phyloP scores from a whole-genome alignment of 2,888 invertebrate species.

The Alviniconcha strummeri region DNA sequence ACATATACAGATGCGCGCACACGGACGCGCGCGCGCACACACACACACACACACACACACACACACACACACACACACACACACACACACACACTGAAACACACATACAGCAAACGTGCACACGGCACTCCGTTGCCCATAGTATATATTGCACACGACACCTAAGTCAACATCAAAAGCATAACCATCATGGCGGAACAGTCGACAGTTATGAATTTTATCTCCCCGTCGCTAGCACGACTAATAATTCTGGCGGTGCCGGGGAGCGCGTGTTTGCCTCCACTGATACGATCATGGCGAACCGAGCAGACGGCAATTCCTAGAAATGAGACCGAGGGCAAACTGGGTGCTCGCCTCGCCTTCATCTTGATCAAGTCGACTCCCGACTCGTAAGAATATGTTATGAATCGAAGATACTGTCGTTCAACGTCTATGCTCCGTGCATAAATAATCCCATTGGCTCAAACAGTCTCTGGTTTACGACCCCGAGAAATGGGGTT shows the following conservation, averaged over 20 bases:
- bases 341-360: not conserved
- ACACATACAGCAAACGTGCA: too few relatives aligned
- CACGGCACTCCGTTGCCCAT: not conserved
- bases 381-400: slow-evolving; percentile 14
- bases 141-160: not conserved
- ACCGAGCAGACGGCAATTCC: slow-evolving; percentile 14
- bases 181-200: too few relatives aligned
- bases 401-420: not conserved
- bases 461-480: too few relatives aligned
- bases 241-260: slow-evolving; percentile 3
- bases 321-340: slow-evolving; percentile 11
- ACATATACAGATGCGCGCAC: too few relatives aligned
- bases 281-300: slow-evolving; percentile 16
- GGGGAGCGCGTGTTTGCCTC: slow-evolving; percentile 18
- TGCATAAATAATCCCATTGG: not conserved
- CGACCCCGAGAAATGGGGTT: too few relatives aligned
- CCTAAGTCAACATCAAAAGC: slow-evolving; percentile 22
- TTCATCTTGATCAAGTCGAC: slow-evolving; percentile 16
- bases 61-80: too few relatives aligned
- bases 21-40: too few relatives aligned
- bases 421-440: not conserved
- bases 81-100: too few relatives aligned
- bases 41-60: too few relatives aligned
- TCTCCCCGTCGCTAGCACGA: not conserved
- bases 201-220: slow-evolving; percentile 3